phyloP scores from a whole-genome alignment of 2,888 invertebrate genomes.

The Eilema sororculum region DNA sequence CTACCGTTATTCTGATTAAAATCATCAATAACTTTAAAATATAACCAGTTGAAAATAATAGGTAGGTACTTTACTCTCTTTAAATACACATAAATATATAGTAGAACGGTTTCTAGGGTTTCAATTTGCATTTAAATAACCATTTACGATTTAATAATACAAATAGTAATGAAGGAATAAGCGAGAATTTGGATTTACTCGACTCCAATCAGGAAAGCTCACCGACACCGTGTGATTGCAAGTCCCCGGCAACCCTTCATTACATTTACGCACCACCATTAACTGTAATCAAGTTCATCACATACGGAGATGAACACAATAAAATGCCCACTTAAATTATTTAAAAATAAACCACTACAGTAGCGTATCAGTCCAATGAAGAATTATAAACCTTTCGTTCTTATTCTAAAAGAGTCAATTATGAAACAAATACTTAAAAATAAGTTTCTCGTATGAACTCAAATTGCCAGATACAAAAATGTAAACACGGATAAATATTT shows the following conservation, averaged over 20 bases:
- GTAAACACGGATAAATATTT: constrained; percentile 57
- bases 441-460: constrained; percentile 27
- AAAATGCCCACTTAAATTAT: constrained; percentile 72
- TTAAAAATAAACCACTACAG: constrained; percentile 60
- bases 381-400: constrained; percentile 16
- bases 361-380: constrained; percentile 23
- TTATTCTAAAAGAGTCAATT: constrained; percentile 21
- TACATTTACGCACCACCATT: constrained; percentile 82
- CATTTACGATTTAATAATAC: constrained; percentile 37
- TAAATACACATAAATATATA: constrained; percentile 12
- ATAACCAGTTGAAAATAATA: constrained; percentile 19
- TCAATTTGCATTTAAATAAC: constrained; percentile 37
- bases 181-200: constrained; percentile 67
- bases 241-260: constrained; percentile 74
- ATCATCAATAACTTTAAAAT: constrained; percentile 16
- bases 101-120: constrained; percentile 16
- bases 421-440: constrained; percentile 17
- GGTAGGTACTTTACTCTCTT: constrained; percentile 7
- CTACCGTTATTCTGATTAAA: neutral
- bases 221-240: constrained; percentile 68
- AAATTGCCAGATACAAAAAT: constrained; percentile 40
- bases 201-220: constrained; percentile 72
- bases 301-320: constrained; percentile 79
- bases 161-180: constrained; percentile 56
- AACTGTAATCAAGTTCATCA: constrained; percentile 81